These are phyloP conservation scores for Anadara kagoshimensis DNA, from an alignment of 1,140 invertebrate genomes.

Conservation along the genomic window DNA sequence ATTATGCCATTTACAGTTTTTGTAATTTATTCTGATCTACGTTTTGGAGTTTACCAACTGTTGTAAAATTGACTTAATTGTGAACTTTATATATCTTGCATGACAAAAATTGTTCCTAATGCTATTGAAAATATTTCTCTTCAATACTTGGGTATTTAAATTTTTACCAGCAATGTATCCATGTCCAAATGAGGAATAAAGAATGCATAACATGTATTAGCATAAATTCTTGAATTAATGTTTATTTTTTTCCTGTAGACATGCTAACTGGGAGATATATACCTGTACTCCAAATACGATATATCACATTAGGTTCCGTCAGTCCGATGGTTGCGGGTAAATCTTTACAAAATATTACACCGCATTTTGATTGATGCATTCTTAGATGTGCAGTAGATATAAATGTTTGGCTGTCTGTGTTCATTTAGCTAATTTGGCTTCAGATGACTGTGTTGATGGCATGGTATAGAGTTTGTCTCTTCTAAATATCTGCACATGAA, in stretches of 20 bases:
- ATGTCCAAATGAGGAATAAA: too few species aligned
- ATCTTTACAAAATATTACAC: background rate
- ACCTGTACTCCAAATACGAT: conserved; percentile 31
- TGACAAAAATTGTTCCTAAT: too few species aligned
- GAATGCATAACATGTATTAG: background rate
- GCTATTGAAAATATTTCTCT: too few species aligned
- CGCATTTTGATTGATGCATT: background rate
- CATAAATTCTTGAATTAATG: background rate
- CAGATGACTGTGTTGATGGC: background rate
- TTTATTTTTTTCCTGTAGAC: conserved; percentile 2
- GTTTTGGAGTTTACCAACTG: too few species aligned
- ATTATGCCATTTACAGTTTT: too few species aligned
- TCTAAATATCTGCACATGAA: too few species aligned
- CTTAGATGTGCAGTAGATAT: background rate
- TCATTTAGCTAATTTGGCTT: background rate
- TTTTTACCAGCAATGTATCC: too few species aligned
- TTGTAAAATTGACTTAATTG: too few species aligned
- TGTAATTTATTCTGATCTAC: too few species aligned
- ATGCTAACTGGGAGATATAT: background rate
- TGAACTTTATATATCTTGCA: too few species aligned
- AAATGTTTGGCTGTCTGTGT: background rate
- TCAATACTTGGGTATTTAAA: too few species aligned
- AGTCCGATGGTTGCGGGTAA: conserved; percentile 42
- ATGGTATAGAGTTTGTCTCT: conserved; percentile 17
- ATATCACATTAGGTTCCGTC: conserved; percentile 47